Evolutionary conservation across 2,888 invertebrate genomes (phyloP).

Genomic region (Ormia ochracea): DNA sequence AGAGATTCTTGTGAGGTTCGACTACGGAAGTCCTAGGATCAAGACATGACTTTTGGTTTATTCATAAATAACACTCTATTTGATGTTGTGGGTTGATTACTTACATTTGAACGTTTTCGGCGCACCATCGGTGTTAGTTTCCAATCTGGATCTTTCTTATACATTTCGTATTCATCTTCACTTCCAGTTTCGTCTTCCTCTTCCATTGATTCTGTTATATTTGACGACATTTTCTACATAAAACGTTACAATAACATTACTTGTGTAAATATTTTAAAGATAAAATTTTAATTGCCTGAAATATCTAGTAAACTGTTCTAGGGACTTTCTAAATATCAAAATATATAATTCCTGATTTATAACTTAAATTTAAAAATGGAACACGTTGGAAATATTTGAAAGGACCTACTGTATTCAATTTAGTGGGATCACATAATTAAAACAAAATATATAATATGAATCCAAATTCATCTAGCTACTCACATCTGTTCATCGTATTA

Average conservation of each 20-base stretch:
- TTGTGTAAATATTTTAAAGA: not conserved
- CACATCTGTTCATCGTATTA: conserved; percentile 60
- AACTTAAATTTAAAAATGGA: no score
- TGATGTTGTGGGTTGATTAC: not conserved
- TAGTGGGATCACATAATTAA: no score
- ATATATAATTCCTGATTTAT: no score
- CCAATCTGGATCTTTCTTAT: conserved; percentile 67
- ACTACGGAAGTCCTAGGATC: conserved; percentile 39
- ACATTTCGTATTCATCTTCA: conserved; percentile 1
- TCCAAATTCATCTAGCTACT: conserved; percentile 29
- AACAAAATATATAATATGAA: no score
- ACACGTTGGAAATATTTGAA: no score
- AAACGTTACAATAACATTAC: not conserved
- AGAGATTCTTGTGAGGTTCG: conserved; percentile 22
- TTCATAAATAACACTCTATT: conserved; percentile 10
- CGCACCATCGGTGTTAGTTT: conserved; percentile 63
- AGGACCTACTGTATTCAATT: no score
- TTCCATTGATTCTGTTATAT: conserved; percentile 22
- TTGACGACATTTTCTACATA: not conserved
- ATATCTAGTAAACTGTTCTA: not conserved
- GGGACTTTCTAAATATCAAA: no score
- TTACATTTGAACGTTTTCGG: conserved; percentile 52
- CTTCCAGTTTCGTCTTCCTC: conserved; percentile 51
- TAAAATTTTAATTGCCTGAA: not conserved
- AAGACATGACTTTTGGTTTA: conserved; percentile 48